Percentiles rank a stretch among this genome's conserved stretches.
phyloP scores from a whole-genome alignment of 2,888 invertebrate genomes.

The Abrostola triplasia region DNA sequence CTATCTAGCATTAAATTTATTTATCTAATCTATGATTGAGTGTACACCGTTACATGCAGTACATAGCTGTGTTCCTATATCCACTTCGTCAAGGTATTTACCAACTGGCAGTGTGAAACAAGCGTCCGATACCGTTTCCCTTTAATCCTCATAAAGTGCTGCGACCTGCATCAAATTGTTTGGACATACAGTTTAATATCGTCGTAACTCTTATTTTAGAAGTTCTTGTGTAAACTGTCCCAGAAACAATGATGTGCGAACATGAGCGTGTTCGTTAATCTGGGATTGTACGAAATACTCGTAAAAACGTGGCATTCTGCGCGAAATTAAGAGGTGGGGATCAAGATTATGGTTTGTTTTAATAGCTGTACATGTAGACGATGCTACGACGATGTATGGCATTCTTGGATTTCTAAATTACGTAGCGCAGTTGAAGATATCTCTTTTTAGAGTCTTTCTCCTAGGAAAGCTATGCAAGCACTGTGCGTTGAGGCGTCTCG shows the following conservation, averaged over 20 bases:
- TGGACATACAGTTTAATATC: constrained; percentile 53
- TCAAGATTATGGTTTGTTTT: background rate
- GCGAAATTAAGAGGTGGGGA: background rate
- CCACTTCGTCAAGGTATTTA: constrained; percentile 10
- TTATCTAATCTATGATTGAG: no score
- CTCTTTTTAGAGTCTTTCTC: background rate
- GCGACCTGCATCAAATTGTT: constrained; percentile 51
- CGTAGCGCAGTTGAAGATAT: no score
- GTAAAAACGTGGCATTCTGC: background rate
- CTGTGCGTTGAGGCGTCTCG: no score
- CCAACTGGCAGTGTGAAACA: constrained; percentile 23
- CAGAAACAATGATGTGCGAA: constrained; percentile 46
- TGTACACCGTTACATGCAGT: no score
- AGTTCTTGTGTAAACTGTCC: constrained; percentile 54
- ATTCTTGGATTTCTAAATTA: no score
- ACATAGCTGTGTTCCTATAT: no score
- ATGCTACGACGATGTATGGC: no score
- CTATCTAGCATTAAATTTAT: no score
- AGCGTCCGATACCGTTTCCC: constrained; percentile 20
- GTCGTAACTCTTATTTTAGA: constrained; percentile 56
- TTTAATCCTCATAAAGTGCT: constrained; percentile 44
- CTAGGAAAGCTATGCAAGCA: background rate
- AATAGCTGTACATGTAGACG: no score
- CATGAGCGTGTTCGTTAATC: constrained; percentile 37
- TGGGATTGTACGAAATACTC: constrained; percentile 12